Conservation (phyloP, 2,113 vertebrate genomes). For the Typhlomys cinereus region DNA sequence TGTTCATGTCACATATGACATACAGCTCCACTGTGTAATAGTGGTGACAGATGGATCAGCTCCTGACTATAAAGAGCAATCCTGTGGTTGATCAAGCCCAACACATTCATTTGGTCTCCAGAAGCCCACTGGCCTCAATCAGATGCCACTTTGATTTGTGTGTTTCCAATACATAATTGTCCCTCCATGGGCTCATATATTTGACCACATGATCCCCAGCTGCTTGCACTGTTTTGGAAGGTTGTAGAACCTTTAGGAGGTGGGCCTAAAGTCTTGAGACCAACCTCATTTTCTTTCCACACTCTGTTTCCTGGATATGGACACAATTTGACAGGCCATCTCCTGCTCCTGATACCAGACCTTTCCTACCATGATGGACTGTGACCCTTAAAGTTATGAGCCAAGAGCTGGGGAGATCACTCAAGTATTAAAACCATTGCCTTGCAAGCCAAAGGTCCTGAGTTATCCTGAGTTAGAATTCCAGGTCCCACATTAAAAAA, state of each 20-base stretch:
- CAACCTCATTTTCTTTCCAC: not conserved
- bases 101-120: rapidly evolving
- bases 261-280: not conserved
- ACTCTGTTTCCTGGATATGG: not conserved
- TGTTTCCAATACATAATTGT: not conserved
- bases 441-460: no score
- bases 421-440: no score
- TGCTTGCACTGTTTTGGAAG: not conserved
- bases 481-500: no score
- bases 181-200: not conserved
- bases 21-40: no score
- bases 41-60: not conserved
- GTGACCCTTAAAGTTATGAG: not conserved
- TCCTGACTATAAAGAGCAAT: not conserved
- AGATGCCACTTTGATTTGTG: not conserved
- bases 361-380: not conserved
- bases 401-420: no score
- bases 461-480: no score
- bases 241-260: not conserved
- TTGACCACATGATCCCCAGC: not conserved
- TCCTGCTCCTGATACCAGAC: not conserved
- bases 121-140: not conserved
- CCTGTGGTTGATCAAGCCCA: rapidly evolving
- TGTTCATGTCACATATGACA: not conserved
- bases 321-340: not conserved